Base-by-base conservation (phyloP, 2,113 vertebrate species). In the Myotis davidii region DNA sequence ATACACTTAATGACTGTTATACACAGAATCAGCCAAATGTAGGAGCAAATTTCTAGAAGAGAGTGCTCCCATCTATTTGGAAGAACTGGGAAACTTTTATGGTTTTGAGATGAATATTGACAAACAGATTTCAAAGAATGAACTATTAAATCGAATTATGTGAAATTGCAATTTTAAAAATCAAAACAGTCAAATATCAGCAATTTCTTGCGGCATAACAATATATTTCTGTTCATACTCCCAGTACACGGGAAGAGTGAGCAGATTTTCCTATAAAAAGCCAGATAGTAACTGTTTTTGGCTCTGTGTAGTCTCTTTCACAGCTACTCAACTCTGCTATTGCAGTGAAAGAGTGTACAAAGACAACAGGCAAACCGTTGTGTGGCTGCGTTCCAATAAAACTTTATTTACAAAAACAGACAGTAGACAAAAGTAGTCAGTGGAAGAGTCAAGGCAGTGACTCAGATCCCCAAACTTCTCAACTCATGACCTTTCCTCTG, bases 191-290 rank as follows among this genome's bases (percentile, higher is more conserved):
- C 14, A 77, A 84, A 72, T 52, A 59, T 86, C 45, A 91, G 27
- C 29, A 64, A n/a, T 61, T 91, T 93, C 70, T 50, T 67, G 16
- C 39, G 25, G 34, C 50, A 37, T 39, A 81, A 50, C 9, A 27
- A 50, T 9, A 14, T 14, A 20, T 69, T 86, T 95, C 16, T 85
- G 56, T 90, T 73, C 25, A 23, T 61, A 85, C 10, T 76, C 45
- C 37, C 20, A 2, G 3, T 42, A 27, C 23, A 85, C 16, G 34
- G 25, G 45, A 92, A 50, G 25, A 7, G 10, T 50, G 72, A 56
- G 39, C 59, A 64, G 18, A 20, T 84, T 93, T 86, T 93, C 92
- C 84, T 72, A 2, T 39, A 52, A 91, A 90, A 70, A 94, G 13
- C 17, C 48, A 56, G 54, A 45, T 6, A 64, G 61, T 85, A 34